These are phyloP conservation scores for Latrodectus elegans DNA, from an alignment of 2,888 invertebrate genomes.

Conservation along the genomic window DNA sequence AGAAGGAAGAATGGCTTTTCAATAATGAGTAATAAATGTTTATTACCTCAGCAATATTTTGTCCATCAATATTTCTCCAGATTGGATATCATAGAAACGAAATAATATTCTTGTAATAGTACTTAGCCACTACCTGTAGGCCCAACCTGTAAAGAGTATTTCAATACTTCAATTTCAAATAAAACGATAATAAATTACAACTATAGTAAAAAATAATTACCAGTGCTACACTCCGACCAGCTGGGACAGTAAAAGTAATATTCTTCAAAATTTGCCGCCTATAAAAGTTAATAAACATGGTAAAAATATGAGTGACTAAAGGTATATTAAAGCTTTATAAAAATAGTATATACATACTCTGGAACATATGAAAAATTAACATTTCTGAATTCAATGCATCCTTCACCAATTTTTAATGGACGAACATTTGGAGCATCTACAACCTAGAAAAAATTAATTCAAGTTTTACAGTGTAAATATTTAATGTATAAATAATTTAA, in stretches of 20 bases:
- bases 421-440: constrained; percentile 86
- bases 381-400: constrained; percentile 87
- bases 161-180: too few relatives aligned
- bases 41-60: constrained; percentile 74
- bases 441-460: constrained; percentile 73
- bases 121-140: constrained; percentile 84
- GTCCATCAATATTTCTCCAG: constrained; percentile 75
- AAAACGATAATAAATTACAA: too few relatives aligned
- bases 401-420: constrained; percentile 81
- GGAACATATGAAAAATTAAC: constrained; percentile 92
- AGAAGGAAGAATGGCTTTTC: too few relatives aligned
- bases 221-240: constrained; percentile 85
- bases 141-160: constrained; percentile 80
- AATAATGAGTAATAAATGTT: too few relatives aligned
- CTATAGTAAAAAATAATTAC: constrained; percentile 71
- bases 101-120: constrained; percentile 77
- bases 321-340: background rate
- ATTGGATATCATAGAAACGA: constrained; percentile 76
- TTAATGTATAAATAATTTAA: too few relatives aligned
- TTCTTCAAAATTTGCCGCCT: constrained; percentile 82
- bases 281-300: background rate
- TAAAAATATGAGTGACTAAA: background rate
- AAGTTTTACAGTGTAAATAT: background rate
- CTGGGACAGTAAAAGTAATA: constrained; percentile 85
- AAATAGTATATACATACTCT: constrained; percentile 77